Conservation (phyloP, 1,140 invertebrate genomes). For the Ips nitidus region DNA sequence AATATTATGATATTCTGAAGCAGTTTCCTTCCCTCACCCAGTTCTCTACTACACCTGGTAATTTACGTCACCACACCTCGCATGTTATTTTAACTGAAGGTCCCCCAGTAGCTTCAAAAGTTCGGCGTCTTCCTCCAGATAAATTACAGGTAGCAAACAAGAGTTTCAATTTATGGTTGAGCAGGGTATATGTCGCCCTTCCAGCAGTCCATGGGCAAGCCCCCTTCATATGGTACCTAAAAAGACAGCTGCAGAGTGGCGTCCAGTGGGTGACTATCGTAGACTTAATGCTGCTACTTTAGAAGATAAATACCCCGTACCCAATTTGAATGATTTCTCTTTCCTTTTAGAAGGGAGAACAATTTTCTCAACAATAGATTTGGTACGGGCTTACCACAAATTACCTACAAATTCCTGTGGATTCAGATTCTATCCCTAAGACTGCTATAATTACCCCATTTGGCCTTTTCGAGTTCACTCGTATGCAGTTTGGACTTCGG, state of each 20-base stretch:
- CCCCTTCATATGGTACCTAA: constrained; percentile 49
- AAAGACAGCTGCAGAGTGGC: constrained; percentile 49
- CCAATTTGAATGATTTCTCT: constrained; percentile 11
- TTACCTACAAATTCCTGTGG: no score
- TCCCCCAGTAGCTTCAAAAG: no score
- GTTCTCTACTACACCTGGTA: no score
- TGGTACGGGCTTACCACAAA: neutral
- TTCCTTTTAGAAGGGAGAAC: neutral
- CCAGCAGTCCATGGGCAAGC: constrained; percentile 50
- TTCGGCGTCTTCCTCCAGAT: constrained; percentile 47
- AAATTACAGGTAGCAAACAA: constrained; percentile 40
- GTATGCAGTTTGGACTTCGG: no score
- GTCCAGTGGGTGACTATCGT: constrained; percentile 54
- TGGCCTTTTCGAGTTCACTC: no score
- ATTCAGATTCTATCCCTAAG: no score
- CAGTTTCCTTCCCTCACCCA: no score
- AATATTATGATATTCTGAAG: no score
- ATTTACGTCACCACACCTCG: neutral
- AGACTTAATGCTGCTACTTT: neutral
- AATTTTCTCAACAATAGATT: neutral
- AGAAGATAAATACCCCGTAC: constrained; percentile 46
- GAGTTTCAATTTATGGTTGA: constrained; percentile 45
- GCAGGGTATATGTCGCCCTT: constrained; percentile 43
- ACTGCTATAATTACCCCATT: no score
- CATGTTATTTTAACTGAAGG: constrained; percentile 43